phyloP scores from a whole-genome alignment of 2,113 vertebrate species.

The Bubo blakistoni region DNA sequence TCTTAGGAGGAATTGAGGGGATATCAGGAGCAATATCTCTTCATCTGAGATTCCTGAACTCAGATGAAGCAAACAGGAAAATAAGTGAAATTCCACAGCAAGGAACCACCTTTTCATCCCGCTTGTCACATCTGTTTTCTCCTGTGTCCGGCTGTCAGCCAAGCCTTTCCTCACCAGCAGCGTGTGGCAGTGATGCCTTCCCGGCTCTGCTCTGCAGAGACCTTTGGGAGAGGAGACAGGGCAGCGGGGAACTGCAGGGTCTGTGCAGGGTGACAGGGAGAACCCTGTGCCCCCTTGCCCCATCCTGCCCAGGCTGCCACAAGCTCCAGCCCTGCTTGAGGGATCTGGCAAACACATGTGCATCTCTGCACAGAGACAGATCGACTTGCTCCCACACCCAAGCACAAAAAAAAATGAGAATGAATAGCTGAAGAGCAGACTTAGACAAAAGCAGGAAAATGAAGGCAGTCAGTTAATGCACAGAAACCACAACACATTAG shows the following conservation, averaged over 20 bases:
- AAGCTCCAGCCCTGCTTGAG: neutral
- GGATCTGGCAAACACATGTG: neutral
- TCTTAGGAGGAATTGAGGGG: neutral
- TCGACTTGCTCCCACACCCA: neutral
- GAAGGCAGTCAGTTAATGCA: neutral
- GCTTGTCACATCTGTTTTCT: neutral
- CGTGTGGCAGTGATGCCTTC: neutral
- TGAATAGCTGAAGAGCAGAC: neutral
- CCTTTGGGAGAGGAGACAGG: neutral
- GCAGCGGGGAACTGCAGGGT: neutral
- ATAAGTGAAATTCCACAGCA: neutral
- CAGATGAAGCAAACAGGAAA: neutral
- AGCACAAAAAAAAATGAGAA: neutral
- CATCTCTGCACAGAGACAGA: too few relatives aligned
- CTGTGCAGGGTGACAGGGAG: neutral
- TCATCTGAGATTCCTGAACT: neutral
- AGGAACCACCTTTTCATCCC: neutral
- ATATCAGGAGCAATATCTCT: neutral
- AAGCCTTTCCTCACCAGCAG: neutral
- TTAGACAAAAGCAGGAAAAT: neutral
- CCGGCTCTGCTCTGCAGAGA: neutral
- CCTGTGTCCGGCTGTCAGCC: neutral
- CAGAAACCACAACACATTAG: neutral
- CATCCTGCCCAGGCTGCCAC: neutral
- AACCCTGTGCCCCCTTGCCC: rapidly evolving